Conservation (phyloP, 1,140 invertebrate species). For the Lamellibrachia luymesi region DNA sequence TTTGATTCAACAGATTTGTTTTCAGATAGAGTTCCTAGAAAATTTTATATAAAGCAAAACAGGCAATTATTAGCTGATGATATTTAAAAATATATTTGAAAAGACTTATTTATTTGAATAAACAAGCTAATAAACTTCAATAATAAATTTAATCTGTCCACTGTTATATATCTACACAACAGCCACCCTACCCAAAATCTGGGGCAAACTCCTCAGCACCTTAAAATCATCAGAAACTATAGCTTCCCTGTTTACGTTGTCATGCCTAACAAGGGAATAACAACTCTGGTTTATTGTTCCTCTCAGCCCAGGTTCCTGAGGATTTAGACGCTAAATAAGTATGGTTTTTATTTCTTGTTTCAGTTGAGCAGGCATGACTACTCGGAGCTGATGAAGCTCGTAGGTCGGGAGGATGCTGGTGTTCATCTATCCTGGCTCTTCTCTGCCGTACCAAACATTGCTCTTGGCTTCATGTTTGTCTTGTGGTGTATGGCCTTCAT, state of each 20-base stretch:
- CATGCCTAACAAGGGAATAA: too few species aligned
- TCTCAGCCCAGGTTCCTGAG: background rate
- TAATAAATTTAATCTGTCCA: too few species aligned
- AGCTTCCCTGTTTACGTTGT: too few species aligned
- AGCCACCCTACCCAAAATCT: too few species aligned
- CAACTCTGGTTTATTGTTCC: too few species aligned
- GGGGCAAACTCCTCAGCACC: too few species aligned
- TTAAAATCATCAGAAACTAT: too few species aligned
- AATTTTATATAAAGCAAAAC: background rate
- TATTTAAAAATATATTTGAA: background rate
- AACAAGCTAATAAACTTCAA: too few species aligned
- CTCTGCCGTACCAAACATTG: conserved; percentile 29
- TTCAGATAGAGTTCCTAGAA: background rate
- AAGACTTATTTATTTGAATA: too few species aligned
- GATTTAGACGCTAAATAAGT: too few species aligned
- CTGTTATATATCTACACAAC: too few species aligned
- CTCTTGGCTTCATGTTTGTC: conserved; percentile 32
- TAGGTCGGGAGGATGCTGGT: conserved; percentile 19
- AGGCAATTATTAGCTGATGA: background rate
- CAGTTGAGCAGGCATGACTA: conserved; percentile 28
- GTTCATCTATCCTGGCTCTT: conserved; percentile 28
- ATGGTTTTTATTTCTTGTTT: conserved; percentile 6
- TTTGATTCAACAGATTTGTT: background rate
- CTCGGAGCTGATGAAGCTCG: conserved; percentile 28
- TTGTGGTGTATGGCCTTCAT: conserved; percentile 38